Percentiles rank a stretch among this genome's conserved stretches.
Evolutionary conservation across 1,140 invertebrate genomes (phyloP).

Genomic region (Diachasmimorpha longicaudata): DNA sequence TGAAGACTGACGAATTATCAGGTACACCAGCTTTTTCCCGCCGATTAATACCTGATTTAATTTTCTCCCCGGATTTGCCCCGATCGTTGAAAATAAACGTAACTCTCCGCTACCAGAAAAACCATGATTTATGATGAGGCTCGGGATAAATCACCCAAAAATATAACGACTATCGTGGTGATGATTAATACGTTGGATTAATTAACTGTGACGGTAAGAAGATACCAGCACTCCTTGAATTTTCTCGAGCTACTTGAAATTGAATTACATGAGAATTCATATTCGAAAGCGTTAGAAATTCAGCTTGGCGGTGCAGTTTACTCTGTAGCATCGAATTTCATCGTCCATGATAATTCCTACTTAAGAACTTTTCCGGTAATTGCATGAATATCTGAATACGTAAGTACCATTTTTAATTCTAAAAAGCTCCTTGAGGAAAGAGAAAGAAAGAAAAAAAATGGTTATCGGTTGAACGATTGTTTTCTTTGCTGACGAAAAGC

Average conservation of each 20-base stretch:
- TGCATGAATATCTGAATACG: background rate
- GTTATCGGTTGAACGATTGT: too few relatives aligned
- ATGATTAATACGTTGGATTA: constrained; percentile 1
- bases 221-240: background rate
- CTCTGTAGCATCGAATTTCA: background rate
- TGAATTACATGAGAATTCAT: background rate
- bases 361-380: background rate
- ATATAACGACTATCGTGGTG: background rate
- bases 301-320: background rate
- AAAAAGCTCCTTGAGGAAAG: background rate
- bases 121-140: background rate
- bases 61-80: too few relatives aligned
- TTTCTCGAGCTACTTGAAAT: background rate
- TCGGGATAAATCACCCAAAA: background rate
- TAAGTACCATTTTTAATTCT: background rate
- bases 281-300: background rate
- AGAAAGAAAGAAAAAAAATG: too few relatives aligned
- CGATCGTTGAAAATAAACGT: too few relatives aligned
- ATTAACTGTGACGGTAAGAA: constrained; percentile 9
- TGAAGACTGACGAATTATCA: too few relatives aligned
- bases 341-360: background rate
- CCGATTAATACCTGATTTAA: too few relatives aligned
- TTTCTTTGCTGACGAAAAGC: too few relatives aligned
- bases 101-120: background rate
- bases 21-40: too few relatives aligned